These are phyloP conservation scores for Castor canadensis DNA, from an alignment of 2,113 vertebrate species.

Conservation along the genomic window DNA sequence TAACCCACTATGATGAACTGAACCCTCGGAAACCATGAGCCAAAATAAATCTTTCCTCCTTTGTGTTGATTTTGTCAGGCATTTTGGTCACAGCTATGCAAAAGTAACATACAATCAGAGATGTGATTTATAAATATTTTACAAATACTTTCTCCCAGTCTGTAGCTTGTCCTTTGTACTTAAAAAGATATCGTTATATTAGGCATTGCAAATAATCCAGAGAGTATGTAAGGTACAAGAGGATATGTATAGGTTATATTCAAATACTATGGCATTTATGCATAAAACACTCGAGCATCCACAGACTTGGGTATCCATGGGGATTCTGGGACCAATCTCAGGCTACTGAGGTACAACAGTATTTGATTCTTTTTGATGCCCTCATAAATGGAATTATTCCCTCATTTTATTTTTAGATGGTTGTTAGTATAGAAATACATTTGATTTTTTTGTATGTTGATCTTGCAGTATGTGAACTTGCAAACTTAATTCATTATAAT, in stretches of 20 bases:
- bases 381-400: too few relatives aligned
- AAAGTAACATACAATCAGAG: too few relatives aligned
- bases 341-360: neutral
- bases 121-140: conserved; percentile 2
- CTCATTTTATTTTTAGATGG: conserved; percentile 35
- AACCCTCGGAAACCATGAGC: too few relatives aligned
- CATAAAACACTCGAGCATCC: neutral
- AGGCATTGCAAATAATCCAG: too few relatives aligned
- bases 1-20: too few relatives aligned
- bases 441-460: neutral
- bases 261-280: neutral
- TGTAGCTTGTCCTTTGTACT: neutral
- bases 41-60: too few relatives aligned
- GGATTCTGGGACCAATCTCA: neutral
- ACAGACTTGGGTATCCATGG: neutral
- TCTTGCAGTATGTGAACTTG: neutral
- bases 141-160: too few relatives aligned
- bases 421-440: neutral
- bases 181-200: too few relatives aligned
- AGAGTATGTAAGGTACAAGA: too few relatives aligned
- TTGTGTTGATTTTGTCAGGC: too few relatives aligned
- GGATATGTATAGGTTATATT: neutral
- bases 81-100: too few relatives aligned
- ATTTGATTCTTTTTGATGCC: conserved; percentile 8
- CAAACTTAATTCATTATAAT: conserved; percentile 12